Conservation (phyloP, 1,140 invertebrate genomes). For the Monochamus saltuarius region DNA sequence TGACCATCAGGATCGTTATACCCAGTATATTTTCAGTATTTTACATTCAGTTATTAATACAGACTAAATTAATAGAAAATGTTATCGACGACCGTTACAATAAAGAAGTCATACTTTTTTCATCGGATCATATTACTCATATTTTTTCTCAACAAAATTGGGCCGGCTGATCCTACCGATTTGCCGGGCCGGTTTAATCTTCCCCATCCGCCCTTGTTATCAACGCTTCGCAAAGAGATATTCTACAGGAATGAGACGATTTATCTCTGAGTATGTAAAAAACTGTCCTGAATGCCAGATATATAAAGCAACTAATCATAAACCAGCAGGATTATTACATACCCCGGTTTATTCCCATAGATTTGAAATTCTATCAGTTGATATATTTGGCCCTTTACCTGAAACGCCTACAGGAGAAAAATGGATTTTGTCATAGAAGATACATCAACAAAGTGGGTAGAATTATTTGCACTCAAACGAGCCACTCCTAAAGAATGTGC, state of each 20-base stretch:
- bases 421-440: constrained; percentile 37
- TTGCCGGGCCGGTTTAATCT: no score
- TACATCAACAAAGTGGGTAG: constrained; percentile 26
- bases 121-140: no score
- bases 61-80: no score
- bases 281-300: constrained; percentile 18
- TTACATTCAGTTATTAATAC: no score
- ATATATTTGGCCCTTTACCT: constrained; percentile 34
- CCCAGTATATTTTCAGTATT: no score
- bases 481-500: constrained; percentile 33
- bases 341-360: constrained; percentile 11
- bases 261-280: constrained; percentile 33
- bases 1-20: no score
- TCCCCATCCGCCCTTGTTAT: no score
- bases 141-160: no score
- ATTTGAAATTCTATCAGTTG: constrained; percentile 40
- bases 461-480: constrained; percentile 28
- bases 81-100: no score
- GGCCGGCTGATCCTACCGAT: no score
- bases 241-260: constrained; percentile 40
- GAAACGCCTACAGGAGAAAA: constrained; percentile 7
- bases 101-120: no score
- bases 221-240: constrained; percentile 28
- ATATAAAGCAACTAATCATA: constrained; percentile 34
- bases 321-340: constrained; percentile 41